phyloP scores from a whole-genome alignment of 2,797 vertebrate genomes.

The Xenopus petersii region DNA sequence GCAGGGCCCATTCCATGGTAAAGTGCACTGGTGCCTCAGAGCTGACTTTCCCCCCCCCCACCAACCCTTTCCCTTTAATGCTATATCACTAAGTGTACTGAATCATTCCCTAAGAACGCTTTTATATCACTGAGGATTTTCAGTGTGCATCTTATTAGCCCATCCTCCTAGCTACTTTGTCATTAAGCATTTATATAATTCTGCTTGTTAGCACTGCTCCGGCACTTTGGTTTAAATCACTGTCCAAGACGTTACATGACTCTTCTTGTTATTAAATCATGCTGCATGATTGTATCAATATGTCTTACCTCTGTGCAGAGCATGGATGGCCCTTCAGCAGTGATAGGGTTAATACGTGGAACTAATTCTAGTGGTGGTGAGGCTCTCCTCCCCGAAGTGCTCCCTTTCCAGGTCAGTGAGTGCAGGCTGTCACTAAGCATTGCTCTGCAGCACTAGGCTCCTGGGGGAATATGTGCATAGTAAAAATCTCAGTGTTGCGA shows the following conservation, averaged over 20 bases:
- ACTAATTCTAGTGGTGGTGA: slow-evolving; percentile 23
- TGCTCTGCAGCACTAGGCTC: slow-evolving; percentile 23
- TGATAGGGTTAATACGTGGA: slow-evolving; percentile 15
- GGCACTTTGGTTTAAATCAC: no score
- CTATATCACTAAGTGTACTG: neutral
- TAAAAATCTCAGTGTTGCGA: neutral
- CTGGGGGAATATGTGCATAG: slow-evolving; percentile 15
- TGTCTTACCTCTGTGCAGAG: no score
- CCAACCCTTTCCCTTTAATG: neutral
- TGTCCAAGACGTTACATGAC: no score
- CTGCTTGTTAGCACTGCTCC: neutral
- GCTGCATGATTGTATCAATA: neutral
- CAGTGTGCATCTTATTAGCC: neutral
- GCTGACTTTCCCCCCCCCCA: neutral
- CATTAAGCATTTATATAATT: neutral
- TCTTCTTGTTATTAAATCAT: neutral
- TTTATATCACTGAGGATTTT: neutral
- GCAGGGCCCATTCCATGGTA: neutral
- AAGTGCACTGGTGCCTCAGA: neutral
- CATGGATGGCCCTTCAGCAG: neutral
- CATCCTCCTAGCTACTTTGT: neutral
- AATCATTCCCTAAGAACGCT: neutral
- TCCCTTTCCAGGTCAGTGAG: slow-evolving; percentile 42
- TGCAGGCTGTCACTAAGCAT: slow-evolving; percentile 40
- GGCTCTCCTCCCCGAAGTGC: slow-evolving; percentile 20